Evolutionary conservation across 2,888 invertebrate species (phyloP).

Genomic region (Agapostemon virescens): DNA sequence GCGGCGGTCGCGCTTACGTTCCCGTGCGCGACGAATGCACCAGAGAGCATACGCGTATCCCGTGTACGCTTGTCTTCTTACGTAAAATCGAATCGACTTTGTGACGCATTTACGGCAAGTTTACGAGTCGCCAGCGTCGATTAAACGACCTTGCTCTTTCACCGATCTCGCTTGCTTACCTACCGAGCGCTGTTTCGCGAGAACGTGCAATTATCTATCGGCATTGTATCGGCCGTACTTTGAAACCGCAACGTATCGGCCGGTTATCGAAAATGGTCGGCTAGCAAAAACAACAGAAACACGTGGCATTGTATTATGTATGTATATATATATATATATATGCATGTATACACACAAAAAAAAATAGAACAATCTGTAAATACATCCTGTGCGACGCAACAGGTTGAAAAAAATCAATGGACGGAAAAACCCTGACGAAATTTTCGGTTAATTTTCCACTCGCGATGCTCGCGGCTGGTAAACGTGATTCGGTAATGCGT

Average conservation of each 20-base stretch:
- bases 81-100: conserved; percentile 51
- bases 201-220: background rate
- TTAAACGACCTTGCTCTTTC: conserved; percentile 52
- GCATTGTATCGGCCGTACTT: background rate
- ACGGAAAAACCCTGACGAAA: conserved; percentile 20
- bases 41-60: background rate
- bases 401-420: conserved; percentile 45
- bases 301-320: conserved; percentile 6
- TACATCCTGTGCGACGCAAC: conserved; percentile 38
- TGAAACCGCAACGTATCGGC: background rate
- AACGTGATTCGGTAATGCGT: conserved; percentile 46
- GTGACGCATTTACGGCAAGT: conserved; percentile 38
- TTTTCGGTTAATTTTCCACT: conserved; percentile 25
- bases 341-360: too few relatives aligned
- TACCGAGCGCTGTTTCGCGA: background rate
- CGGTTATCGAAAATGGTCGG: background rate
- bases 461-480: conserved; percentile 10
- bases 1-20: too few relatives aligned
- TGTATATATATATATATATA: too few relatives aligned
- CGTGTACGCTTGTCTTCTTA: conserved; percentile 39
- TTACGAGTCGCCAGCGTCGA: conserved; percentile 39
- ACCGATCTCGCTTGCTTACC: background rate
- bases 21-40: background rate
- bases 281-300: background rate
- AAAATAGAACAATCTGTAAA: background rate